A percentile compares a stretch with the other conserved stretches of the same genome.
phyloP scores from a whole-genome alignment of 2,888 invertebrate genomes.

The Andrena bucephala region DNA sequence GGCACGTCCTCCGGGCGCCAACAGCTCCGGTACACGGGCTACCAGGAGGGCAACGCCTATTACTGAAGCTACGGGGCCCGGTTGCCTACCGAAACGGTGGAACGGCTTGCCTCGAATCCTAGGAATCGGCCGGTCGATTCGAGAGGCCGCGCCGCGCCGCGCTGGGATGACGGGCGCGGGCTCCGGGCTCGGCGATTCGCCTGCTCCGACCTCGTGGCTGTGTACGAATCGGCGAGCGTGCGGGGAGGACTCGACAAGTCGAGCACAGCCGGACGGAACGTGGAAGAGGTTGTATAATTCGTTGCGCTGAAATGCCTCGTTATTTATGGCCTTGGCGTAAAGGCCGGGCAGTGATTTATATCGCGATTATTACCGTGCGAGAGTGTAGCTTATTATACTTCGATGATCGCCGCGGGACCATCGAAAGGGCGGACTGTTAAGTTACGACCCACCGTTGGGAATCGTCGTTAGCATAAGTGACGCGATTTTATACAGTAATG shows the following conservation, averaged over 20 bases:
- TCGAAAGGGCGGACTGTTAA: not conserved
- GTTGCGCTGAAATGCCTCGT: not conserved
- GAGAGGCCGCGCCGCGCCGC: not conserved
- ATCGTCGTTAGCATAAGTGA: slow-evolving; percentile 3
- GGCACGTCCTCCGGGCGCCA: slow-evolving; percentile 70
- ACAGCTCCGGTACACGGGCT: slow-evolving; percentile 73
- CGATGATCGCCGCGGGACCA: slow-evolving; percentile 11
- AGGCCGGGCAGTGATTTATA: slow-evolving; percentile 30
- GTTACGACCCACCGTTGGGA: not conserved
- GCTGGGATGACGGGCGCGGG: not conserved
- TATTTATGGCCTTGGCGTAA: slow-evolving; percentile 6
- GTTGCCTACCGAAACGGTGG: slow-evolving; percentile 30
- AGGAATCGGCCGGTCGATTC: slow-evolving; percentile 7
- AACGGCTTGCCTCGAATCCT: slow-evolving; percentile 5
- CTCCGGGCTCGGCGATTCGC: not conserved
- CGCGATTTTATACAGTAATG: not conserved
- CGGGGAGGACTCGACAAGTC: not conserved
- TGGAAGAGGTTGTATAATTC: slow-evolving; percentile 10
- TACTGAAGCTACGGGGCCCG: slow-evolving; percentile 40
- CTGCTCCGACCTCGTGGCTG: not conserved
- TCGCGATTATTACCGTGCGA: slow-evolving; percentile 12
- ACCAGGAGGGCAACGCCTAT: slow-evolving; percentile 54
- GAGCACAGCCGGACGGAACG: slow-evolving; percentile 1
- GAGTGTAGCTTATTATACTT: slow-evolving; percentile 19
- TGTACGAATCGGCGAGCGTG: not conserved